These are phyloP conservation scores for Eutolmus rufibarbis DNA, from an alignment of 2,888 invertebrate species.

Conservation along the genomic window DNA sequence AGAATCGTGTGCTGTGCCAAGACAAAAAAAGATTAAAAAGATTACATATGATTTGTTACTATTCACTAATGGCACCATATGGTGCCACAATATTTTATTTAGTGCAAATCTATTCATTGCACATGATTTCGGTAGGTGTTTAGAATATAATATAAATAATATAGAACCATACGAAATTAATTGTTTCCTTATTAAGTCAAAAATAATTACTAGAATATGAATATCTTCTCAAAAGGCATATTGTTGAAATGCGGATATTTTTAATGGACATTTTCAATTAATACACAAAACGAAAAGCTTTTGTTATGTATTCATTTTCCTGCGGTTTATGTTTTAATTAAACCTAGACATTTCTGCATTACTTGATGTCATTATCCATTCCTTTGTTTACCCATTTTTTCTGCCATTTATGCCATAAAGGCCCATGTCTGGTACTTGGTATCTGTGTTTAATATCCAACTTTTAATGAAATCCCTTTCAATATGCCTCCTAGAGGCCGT, in stretches of 20 bases:
- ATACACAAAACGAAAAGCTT: background rate
- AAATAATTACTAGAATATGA: background rate
- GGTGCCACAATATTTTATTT: too few species aligned
- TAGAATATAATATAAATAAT: too few species aligned
- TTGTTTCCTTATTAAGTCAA: background rate
- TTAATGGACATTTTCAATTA: background rate
- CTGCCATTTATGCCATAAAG: background rate
- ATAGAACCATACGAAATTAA: too few species aligned
- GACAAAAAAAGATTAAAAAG: too few species aligned
- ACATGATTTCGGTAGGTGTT: too few species aligned
- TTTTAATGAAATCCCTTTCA: conserved; percentile 24
- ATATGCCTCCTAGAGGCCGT: conserved; percentile 18
- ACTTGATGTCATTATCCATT: background rate
- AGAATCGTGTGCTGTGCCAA: too few species aligned
- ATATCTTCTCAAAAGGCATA: too few species aligned
- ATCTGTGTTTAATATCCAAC: background rate
- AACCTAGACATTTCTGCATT: background rate
- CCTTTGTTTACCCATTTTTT: background rate
- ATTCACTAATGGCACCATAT: too few species aligned
- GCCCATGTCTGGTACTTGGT: background rate
- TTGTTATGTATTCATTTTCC: background rate
- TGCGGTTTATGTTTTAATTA: background rate
- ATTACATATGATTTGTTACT: too few species aligned
- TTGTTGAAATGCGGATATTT: background rate
- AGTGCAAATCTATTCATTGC: too few species aligned